These are phyloP conservation scores for Stenopsyche tienmushanensis DNA, from an alignment of 1,140 invertebrate species.

Conservation along the genomic window DNA sequence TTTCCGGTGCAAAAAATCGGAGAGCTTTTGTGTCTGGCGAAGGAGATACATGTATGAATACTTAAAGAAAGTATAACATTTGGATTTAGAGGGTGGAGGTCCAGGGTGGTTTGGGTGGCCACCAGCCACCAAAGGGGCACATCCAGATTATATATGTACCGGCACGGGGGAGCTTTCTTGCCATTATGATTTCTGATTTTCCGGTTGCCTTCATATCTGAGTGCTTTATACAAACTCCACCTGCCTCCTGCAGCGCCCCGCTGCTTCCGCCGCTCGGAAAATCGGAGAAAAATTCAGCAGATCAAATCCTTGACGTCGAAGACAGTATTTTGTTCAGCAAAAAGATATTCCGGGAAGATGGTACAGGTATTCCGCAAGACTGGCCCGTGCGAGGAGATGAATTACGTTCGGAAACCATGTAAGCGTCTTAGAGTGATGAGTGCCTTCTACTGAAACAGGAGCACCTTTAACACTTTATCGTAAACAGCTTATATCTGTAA, in stretches of 20 bases:
- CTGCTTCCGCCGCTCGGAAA: background rate
- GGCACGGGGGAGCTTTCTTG: constrained; percentile 36
- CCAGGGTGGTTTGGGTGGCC: constrained; percentile 6
- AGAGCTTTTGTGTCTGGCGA: constrained; percentile 23
- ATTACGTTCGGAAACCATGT: no score
- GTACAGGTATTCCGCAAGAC: no score
- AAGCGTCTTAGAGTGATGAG: no score
- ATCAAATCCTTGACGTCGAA: constrained; percentile 9
- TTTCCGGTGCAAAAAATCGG: constrained; percentile 23
- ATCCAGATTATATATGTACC: constrained; percentile 35
- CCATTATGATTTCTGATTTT: constrained; percentile 42
- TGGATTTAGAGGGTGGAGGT: background rate
- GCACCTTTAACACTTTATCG: no score
- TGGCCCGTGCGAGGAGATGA: no score
- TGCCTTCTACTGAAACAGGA: no score
- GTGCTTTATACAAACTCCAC: constrained; percentile 35
- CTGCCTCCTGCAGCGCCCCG: constrained; percentile 15
- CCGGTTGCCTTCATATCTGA: constrained; percentile 40
- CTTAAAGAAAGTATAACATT: constrained; percentile 32
- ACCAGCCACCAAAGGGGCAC: constrained; percentile 16
- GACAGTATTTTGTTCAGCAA: background rate
- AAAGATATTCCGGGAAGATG: no score
- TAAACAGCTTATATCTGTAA: no score
- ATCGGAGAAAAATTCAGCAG: constrained; percentile 5
- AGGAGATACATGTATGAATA: constrained; percentile 32